Evolutionary conservation across 2,113 vertebrate genomes (phyloP).

Genomic region (Pitta sordida): DNA sequence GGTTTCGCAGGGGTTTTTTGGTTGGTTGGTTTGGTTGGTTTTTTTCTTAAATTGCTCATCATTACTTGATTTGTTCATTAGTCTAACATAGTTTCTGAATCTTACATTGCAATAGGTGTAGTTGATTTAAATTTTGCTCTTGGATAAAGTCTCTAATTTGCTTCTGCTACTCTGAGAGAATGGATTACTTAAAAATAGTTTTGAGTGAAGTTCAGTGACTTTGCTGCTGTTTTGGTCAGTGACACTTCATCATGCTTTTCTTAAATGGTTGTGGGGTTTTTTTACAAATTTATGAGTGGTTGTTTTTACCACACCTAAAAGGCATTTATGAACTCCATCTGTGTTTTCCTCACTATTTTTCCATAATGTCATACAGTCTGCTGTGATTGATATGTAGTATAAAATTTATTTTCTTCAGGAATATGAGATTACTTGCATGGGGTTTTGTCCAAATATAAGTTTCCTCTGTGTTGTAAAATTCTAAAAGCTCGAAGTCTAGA

Average conservation of each 20-base stretch:
- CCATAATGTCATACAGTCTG: background rate
- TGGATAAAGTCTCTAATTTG: background rate
- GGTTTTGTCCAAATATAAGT: background rate
- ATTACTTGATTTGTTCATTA: background rate
- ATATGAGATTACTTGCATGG: background rate
- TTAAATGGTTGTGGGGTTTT: background rate
- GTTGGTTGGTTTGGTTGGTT: no score
- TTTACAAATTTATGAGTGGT: background rate
- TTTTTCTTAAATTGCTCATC: background rate
- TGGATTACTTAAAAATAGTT: background rate
- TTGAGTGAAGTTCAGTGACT: background rate
- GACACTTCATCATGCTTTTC: background rate
- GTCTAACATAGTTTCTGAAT: background rate
- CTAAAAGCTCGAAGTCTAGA: background rate
- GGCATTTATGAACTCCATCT: background rate
- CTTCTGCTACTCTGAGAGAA: background rate
- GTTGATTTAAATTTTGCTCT: background rate
- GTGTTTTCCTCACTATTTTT: background rate
- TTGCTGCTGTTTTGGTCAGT: background rate
- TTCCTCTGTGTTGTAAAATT: background rate
- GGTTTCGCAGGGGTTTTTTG: background rate
- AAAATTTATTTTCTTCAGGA: background rate
- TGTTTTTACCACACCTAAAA: background rate
- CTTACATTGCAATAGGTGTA: background rate
- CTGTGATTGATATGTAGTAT: background rate